A percentile compares a stretch with the other conserved stretches of the same genome.
These are phyloP conservation scores for Sebastes taczanowskii DNA, from an alignment of 2,797 vertebrate genomes.

Conservation along the genomic window DNA sequence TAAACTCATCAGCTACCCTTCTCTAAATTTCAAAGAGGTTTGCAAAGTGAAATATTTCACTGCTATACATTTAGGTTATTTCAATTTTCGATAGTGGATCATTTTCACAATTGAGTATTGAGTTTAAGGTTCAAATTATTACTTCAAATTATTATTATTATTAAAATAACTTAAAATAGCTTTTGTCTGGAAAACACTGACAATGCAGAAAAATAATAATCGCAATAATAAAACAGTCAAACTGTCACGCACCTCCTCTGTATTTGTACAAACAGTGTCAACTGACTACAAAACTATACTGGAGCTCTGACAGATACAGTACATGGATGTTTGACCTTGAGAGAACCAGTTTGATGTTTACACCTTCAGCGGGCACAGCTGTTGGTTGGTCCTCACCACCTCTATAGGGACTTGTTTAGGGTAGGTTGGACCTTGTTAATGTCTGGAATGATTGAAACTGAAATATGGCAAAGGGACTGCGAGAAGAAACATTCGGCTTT, in stretches of 20 bases:
- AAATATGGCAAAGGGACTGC: background rate
- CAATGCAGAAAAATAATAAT: background rate
- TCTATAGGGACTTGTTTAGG: background rate
- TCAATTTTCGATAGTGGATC: too few species aligned
- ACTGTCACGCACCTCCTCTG: background rate
- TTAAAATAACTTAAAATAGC: background rate
- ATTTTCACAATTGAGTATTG: background rate
- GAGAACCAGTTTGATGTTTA: constrained; percentile 13
- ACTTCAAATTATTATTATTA: background rate
- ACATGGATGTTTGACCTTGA: background rate
- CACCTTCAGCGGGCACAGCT: constrained; percentile 12
- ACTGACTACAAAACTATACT: background rate
- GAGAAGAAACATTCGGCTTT: background rate
- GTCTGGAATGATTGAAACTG: constrained; percentile 8
- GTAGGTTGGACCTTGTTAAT: background rate
- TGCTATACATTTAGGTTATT: background rate
- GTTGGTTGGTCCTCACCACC: background rate
- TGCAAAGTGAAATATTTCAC: background rate
- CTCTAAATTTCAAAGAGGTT: background rate
- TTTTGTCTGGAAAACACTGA: background rate
- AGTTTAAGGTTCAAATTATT: background rate
- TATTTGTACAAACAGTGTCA: background rate
- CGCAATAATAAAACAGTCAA: background rate
- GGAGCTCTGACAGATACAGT: background rate
- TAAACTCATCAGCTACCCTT: too few species aligned